Conservation (phyloP, 1,140 invertebrate species). For the Drosophila bifasciata region DNA sequence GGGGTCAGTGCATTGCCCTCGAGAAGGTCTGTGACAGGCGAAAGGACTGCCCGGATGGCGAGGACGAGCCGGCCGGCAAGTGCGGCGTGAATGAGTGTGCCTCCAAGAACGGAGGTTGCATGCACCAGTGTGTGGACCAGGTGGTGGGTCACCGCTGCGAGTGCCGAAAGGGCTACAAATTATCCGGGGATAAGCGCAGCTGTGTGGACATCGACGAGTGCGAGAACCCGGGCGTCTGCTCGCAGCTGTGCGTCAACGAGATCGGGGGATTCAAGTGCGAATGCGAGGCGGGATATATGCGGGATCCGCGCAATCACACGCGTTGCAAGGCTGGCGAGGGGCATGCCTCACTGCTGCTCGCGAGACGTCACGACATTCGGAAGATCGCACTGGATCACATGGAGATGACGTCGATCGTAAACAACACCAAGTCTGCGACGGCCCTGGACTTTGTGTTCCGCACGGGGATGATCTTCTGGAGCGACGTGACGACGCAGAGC, state of each 20-base stretch:
- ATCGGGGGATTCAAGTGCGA: constrained; percentile 96
- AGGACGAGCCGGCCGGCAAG: constrained; percentile 90
- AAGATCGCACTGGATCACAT: constrained; percentile 95
- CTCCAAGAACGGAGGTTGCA: constrained; percentile 93
- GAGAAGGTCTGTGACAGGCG: constrained; percentile 91
- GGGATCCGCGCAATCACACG: constrained; percentile 92
- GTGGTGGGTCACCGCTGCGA: constrained; percentile 91
- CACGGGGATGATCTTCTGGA: constrained; percentile 97
- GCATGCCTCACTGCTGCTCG: constrained; percentile 93
- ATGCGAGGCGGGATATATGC: constrained; percentile 93
- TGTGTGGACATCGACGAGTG: constrained; percentile 98
- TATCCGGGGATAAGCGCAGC: constrained; percentile 88
- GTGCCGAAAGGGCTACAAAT: constrained; percentile 90
- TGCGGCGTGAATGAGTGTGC: constrained; percentile 92
- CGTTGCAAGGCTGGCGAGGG: constrained; percentile 95
- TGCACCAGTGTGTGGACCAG: constrained; percentile 91
- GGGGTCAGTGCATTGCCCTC: constrained; percentile 90
- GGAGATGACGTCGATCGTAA: constrained; percentile 95
- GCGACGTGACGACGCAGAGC: constrained; percentile 93
- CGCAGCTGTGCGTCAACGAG: constrained; percentile 95
- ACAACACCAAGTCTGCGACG: constrained; percentile 93
- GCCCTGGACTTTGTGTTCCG: constrained; percentile 95
- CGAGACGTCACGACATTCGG: constrained; percentile 93
- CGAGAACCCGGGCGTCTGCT: constrained; percentile 93
- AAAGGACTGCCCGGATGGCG: constrained; percentile 92